Evolutionary conservation across 2,888 invertebrate genomes (phyloP).

Genomic region (Dichetophora obliterata): DNA sequence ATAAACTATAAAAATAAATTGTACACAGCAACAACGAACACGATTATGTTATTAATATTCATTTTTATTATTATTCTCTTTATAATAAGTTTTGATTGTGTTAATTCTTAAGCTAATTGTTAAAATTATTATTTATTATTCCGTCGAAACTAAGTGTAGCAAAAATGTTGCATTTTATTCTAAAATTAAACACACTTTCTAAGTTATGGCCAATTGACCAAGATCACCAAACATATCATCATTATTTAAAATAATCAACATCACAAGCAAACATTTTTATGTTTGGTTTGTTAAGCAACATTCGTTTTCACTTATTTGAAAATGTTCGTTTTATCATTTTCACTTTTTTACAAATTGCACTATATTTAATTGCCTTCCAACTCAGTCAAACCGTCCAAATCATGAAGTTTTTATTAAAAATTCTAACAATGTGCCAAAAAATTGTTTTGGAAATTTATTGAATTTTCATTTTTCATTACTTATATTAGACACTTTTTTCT

Average conservation of each 20-base stretch:
- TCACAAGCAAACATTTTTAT: not conserved
- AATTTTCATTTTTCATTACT: not conserved
- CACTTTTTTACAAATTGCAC: not conserved
- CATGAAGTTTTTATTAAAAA: not conserved
- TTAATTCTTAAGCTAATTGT: not conserved
- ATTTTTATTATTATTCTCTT: not conserved
- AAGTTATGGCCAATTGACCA: conserved; percentile 4
- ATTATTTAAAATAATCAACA: not conserved
- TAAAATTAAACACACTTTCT: not conserved
- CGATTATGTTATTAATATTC: not conserved
- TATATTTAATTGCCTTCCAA: conserved; percentile 9
- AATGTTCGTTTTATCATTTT: not conserved
- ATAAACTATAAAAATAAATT: not conserved
- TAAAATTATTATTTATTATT: not conserved
- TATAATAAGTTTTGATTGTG: not conserved
- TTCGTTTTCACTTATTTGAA: not conserved
- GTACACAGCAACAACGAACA: conserved; percentile 2
- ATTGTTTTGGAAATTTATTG: not conserved
- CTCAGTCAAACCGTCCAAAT: conserved; percentile 29
- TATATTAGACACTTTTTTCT: not conserved
- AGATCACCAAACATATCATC: conserved; percentile 27
- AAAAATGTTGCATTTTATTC: not conserved
- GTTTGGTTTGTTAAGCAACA: not conserved
- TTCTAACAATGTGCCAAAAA: conserved; percentile 25
- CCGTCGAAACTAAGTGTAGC: not conserved